Evolutionary conservation across 2,113 vertebrate genomes (phyloP).

Genomic region (Ochotona princeps): DNA sequence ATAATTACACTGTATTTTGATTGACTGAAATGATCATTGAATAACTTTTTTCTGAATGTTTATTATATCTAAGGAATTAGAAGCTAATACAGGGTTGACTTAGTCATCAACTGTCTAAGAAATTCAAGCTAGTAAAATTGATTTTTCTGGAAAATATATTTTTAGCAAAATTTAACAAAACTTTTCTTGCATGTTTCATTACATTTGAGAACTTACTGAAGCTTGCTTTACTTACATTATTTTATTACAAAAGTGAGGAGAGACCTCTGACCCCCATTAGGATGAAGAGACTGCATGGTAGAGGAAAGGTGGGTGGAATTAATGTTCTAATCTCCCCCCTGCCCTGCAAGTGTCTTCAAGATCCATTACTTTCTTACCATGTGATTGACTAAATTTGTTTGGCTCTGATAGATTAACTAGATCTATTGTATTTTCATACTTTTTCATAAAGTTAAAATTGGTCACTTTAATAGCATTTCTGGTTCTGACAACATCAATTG

Average conservation of each 20-base stretch:
- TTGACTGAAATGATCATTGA: background rate
- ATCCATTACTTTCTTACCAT: background rate
- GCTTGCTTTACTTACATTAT: background rate
- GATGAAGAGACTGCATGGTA: too few species aligned
- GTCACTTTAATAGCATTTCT: conserved; percentile 40
- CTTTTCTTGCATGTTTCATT: background rate
- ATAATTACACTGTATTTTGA: conserved; percentile 49
- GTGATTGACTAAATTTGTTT: conserved; percentile 9
- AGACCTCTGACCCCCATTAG: too few species aligned
- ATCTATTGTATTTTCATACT: background rate
- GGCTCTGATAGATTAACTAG: background rate
- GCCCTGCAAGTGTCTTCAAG: too few species aligned
- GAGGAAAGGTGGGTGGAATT: too few species aligned
- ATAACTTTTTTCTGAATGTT: conserved; percentile 18
- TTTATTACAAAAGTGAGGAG: too few species aligned
- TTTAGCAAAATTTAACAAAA: conserved; percentile 21
- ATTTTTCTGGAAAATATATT: conserved; percentile 28
- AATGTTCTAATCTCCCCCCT: too few species aligned
- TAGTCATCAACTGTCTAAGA: background rate
- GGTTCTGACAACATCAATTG: background rate
- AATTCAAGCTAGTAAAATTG: conserved; percentile 10
- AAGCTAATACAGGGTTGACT: background rate
- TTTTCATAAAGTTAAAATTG: conserved; percentile 22
- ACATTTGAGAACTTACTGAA: conserved; percentile 37
- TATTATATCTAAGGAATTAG: conserved; percentile 6